phyloP scores from a whole-genome alignment of 2,888 invertebrate species.

The Cryptus viduatorius region DNA sequence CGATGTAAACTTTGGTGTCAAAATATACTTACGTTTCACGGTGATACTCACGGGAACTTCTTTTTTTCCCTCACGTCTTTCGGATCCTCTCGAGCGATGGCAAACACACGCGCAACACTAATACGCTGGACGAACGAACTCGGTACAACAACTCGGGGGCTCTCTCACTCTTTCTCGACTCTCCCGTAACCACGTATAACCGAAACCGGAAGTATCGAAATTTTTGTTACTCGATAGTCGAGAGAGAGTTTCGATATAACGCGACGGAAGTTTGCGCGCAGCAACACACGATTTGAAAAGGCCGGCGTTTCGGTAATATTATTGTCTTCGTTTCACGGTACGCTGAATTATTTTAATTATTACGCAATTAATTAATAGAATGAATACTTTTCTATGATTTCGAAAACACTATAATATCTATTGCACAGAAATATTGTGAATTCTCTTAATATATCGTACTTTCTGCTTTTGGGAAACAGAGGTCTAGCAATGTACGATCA shows the following conservation, averaged over 20 bases:
- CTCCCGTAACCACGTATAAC: slow-evolving; percentile 31
- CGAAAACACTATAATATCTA: background rate
- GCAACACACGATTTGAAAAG: slow-evolving; percentile 27
- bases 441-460: background rate
- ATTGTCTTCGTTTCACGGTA: background rate
- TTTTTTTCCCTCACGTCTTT: slow-evolving; percentile 75
- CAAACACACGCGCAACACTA: slow-evolving; percentile 69
- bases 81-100: slow-evolving; percentile 60
- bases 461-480: background rate
- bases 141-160: slow-evolving; percentile 44
- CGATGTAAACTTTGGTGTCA: slow-evolving; percentile 66
- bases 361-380: background rate
- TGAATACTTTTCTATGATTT: background rate
- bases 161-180: slow-evolving; percentile 14
- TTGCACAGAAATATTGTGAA: background rate
- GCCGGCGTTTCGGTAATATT: background rate
- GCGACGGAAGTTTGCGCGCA: background rate
- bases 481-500: slow-evolving; percentile 35
- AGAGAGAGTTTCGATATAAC: slow-evolving; percentile 34
- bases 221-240: slow-evolving; percentile 56
- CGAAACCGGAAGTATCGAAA: slow-evolving; percentile 59
- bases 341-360: background rate
- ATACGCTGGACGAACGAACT: slow-evolving; percentile 56
- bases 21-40: slow-evolving; percentile 74
- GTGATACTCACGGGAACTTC: slow-evolving; percentile 73